These are phyloP conservation scores for Euglossa dilemma DNA, from an alignment of 1,140 invertebrate species.

Conservation along the genomic window DNA sequence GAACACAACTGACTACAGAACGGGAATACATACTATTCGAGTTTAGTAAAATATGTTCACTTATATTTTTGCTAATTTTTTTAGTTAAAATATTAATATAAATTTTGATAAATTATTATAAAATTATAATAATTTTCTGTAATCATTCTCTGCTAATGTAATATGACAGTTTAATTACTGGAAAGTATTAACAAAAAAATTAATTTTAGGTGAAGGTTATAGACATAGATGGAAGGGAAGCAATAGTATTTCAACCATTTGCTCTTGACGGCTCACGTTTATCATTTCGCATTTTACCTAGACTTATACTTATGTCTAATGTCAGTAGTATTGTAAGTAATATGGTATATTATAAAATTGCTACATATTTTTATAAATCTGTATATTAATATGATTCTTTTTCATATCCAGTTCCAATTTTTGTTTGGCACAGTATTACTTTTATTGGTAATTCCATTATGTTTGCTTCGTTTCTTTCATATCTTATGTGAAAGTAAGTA, in stretches of 20 bases:
- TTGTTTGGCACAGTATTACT: conserved; percentile 86
- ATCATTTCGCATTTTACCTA: conserved; percentile 86
- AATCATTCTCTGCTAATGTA: conserved; percentile 7
- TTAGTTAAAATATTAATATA: not conserved
- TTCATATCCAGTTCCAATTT: conserved; percentile 86
- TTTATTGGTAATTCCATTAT: conserved; percentile 86
- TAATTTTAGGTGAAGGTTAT: conserved; percentile 83
- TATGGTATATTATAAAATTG: not conserved
- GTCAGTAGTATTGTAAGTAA: conserved; percentile 87
- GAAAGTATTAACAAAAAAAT: not conserved
- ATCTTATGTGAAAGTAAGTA: conserved; percentile 83
- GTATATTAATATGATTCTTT: conserved; percentile 19
- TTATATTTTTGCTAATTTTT: not conserved
- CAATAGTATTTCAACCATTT: conserved; percentile 87
- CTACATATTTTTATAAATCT: conserved; percentile 12
- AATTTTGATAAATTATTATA: not conserved
- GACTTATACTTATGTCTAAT: conserved; percentile 89
- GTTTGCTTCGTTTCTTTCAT: conserved; percentile 84
- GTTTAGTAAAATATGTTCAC: conserved; percentile 77
- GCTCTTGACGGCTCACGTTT: conserved; percentile 88
- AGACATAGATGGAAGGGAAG: conserved; percentile 85
- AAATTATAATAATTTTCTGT: no score
- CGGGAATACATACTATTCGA: conserved; percentile 88
- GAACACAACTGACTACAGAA: conserved; percentile 86
- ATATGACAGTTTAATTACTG: not conserved